Evolutionary conservation across 2,113 vertebrate genomes (phyloP), one percentile per base, ranked within the genome.

Genomic region (Tragelaphus strepsiceros): DNA sequence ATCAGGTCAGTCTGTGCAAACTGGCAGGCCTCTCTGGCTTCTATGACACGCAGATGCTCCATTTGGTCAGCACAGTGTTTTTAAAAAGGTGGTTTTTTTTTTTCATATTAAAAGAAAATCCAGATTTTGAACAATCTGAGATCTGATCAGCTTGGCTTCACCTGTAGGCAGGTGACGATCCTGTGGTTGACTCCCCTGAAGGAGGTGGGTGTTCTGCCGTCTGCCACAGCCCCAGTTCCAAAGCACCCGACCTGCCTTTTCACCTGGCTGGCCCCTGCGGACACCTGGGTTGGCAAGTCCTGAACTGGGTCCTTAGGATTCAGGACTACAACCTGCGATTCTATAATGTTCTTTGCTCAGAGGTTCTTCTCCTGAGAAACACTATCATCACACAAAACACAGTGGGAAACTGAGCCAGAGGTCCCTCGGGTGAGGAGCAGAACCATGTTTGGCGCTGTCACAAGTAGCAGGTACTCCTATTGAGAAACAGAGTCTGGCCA

Each of bases 81-180:
- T 82, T 32, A 14, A 83, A 93, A 95, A 95, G 35, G 56, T 81
- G 84, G n/a, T 49, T 54, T 59, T 87, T 82, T 88, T 86, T 86
- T 74, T 71, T 59, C 83, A 91, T 87, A 85, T 77, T 78, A 77
- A 71, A n/a, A 84, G 21, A 83, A 64, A 56, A 35, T 85, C n/a
- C 71, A 94, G 78, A 54, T 91, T 87, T 88, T 51, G n/a, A 93
- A 96, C 94, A 92, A 67, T 39, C 22, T 67, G 43, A 81, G 56
- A 17, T 87, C 62, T 71, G 26, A 43, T n/a, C 88, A 64, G 9
- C 28, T 22, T 91, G 61, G 21, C 26, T 71, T 43, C 49, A 83
- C 61, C 13, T 51, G 62, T 82, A 15, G 14, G 53, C 7, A 43
- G 49, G 28, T n/a, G 6, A 62, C 13, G 49, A n/a, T 30, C 43